Percentiles rank a stretch among this genome's conserved stretches.
These are phyloP conservation scores for Anoplius nigerrimus DNA, from an alignment of 2,888 invertebrate species.

Conservation along the genomic window DNA sequence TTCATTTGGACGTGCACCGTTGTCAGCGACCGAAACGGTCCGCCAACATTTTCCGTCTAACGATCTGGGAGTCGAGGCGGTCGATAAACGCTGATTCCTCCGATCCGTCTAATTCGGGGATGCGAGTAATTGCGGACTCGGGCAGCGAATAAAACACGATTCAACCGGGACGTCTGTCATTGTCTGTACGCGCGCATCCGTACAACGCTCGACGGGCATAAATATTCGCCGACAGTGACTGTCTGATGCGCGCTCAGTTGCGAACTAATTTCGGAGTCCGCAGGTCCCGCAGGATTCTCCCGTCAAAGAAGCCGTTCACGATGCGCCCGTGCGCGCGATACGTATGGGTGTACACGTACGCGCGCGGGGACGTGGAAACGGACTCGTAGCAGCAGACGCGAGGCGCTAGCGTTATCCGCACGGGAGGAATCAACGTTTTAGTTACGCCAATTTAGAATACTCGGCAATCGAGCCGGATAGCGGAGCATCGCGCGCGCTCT, in stretches of 20 bases:
- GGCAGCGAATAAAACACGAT: not conserved
- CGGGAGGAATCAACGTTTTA: not conserved
- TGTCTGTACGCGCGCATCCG: no score
- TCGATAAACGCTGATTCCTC: no score
- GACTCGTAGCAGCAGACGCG: no score
- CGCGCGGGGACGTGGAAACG: not conserved
- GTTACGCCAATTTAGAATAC: not conserved
- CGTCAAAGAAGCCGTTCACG: not conserved
- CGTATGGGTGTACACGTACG: not conserved
- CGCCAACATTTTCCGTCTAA: no score
- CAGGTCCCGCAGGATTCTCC: not conserved
- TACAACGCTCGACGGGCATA: no score
- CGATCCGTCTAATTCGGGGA: no score
- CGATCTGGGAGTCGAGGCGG: no score
- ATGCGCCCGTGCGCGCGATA: not conserved
- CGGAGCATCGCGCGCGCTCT: not conserved
- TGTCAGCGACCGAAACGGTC: no score
- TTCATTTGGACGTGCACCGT: no score
- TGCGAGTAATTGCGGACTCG: not conserved
- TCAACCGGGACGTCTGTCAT: no score
- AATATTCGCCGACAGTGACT: not conserved
- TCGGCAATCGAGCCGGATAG: not conserved
- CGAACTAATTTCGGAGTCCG: conserved; percentile 7
- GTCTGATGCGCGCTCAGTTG: not conserved
- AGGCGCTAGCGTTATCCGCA: no score